Percentiles rank a stretch among this genome's conserved stretches.
Conservation (phyloP, 2,797 vertebrate species). For the Sylvilagus floridanus region DNA sequence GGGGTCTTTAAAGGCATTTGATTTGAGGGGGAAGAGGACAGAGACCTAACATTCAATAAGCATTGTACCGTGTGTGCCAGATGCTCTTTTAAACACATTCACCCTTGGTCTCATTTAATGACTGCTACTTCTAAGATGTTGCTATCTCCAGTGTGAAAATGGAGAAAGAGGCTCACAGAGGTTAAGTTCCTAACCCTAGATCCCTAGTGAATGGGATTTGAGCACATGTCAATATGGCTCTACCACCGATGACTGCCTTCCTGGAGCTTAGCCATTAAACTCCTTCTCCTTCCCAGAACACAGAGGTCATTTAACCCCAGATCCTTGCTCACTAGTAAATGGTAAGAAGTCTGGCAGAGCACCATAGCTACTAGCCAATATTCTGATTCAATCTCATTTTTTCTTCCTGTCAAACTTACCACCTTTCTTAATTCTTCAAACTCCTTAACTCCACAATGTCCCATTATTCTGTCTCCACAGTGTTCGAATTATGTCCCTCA, state of each 20-base stretch:
- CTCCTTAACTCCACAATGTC: background rate
- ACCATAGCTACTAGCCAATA: background rate
- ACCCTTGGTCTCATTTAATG: background rate
- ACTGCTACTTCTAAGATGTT: background rate
- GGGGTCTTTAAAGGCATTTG: background rate
- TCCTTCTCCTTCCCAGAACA: background rate
- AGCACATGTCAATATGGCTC: background rate
- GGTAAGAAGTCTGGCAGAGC: background rate
- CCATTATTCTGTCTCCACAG: background rate
- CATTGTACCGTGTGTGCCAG: background rate
- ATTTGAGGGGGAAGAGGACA: conserved; percentile 3
- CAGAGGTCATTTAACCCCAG: background rate
- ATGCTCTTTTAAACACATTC: background rate
- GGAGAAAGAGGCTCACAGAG: background rate
- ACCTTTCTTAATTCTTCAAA: background rate
- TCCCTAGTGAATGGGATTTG: background rate
- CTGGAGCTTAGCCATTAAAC: background rate
- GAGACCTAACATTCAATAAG: conserved; percentile 13
- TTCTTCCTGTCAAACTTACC: background rate
- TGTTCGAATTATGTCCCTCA: background rate
- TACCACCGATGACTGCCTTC: background rate
- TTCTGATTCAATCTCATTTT: background rate
- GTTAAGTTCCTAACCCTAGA: background rate
- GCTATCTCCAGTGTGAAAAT: background rate
- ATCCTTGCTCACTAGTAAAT: background rate